These are phyloP conservation scores for Apostichopus californicus DNA, from an alignment of 35 echinoderm and acorn worm genomes.

Conservation along the genomic window DNA sequence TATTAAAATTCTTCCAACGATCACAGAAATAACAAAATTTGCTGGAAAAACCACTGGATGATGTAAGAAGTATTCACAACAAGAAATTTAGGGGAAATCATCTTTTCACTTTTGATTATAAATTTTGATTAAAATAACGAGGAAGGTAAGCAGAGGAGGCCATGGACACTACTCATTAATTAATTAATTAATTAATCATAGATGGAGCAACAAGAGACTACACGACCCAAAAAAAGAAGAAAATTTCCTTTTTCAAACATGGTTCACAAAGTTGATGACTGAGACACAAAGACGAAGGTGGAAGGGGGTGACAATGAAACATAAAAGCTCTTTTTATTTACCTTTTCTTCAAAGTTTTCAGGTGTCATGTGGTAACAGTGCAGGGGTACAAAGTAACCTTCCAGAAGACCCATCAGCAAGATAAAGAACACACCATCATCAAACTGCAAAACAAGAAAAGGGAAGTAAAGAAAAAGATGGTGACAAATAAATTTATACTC, in stretches of 20 bases:
- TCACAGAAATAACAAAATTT: too few species aligned
- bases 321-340: background rate
- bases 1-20: too few species aligned
- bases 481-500: background rate
- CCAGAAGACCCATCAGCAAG: constrained; percentile 92
- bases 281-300: too few species aligned
- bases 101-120: background rate
- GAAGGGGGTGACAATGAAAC: background rate
- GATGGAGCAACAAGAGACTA: too few species aligned
- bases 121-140: background rate
- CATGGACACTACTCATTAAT: background rate
- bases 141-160: background rate
- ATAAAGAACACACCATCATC: constrained; percentile 98
- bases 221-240: background rate
- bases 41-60: too few species aligned
- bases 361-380: constrained; percentile 95
- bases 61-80: too few species aligned
- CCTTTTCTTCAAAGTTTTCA: constrained; percentile 96
- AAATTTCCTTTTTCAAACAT: too few species aligned
- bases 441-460: constrained; percentile 57
- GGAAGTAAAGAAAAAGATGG: background rate
- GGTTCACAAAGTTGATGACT: too few species aligned
- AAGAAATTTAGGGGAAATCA: background rate
- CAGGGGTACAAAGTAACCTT: constrained; percentile 95
- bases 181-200: too few species aligned